Conservation (phyloP, 92 coral and sea anemone species). For the Desmophyllum pertusum region DNA sequence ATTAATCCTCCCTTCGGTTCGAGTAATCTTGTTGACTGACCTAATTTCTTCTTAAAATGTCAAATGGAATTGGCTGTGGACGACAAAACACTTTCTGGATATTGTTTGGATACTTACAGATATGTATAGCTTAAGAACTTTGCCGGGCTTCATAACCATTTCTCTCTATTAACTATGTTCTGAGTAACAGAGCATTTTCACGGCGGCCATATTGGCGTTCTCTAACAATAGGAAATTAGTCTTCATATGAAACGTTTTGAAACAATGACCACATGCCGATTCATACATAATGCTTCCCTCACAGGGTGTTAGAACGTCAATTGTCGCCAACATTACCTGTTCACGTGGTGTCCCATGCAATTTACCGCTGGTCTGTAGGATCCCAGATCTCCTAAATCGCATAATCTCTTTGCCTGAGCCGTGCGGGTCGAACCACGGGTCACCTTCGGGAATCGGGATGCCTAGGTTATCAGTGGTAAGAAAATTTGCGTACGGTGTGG, state of each 20-base stretch:
- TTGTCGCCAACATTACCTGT: conserved; percentile 65
- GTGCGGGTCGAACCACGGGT: conserved; percentile 99
- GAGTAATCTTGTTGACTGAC: too few relatives aligned
- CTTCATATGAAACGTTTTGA: too few relatives aligned
- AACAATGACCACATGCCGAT: background rate
- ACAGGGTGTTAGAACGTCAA: background rate
- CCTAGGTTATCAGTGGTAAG: conserved; percentile 95
- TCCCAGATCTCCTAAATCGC: conserved; percentile 97
- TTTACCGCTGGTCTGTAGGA: conserved; percentile 91
- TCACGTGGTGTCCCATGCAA: conserved; percentile 87
- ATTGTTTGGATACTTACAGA: background rate
- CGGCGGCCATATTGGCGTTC: too few relatives aligned
- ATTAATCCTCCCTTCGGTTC: background rate
- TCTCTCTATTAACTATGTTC: too few relatives aligned
- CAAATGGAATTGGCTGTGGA: background rate
- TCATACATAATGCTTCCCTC: background rate
- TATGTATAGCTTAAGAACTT: background rate
- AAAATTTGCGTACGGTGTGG: conserved; percentile 97
- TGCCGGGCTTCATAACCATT: too few relatives aligned
- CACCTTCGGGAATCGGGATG: conserved; percentile 88
- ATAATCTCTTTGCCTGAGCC: conserved; percentile 87
- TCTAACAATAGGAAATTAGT: too few relatives aligned
- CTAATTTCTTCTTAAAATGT: too few relatives aligned
- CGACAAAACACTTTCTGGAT: background rate
- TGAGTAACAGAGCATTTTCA: too few relatives aligned